Evolutionary conservation across 2,888 invertebrate genomes (phyloP), one percentile per base, ranked within the genome.

Genomic region (Actias luna): DNA sequence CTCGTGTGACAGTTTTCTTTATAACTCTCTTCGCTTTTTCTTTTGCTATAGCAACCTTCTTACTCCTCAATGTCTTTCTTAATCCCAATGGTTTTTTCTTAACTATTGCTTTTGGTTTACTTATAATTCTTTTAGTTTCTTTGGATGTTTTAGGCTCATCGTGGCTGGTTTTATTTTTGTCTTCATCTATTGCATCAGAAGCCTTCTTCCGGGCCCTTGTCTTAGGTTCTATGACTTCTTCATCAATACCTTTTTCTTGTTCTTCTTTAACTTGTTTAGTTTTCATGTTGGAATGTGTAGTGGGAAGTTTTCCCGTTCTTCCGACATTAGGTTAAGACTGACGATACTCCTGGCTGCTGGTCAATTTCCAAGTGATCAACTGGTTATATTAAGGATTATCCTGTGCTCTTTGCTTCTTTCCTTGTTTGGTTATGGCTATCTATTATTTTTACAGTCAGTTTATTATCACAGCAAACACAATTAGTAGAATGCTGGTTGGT

Each of bases 221-320:
- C 75, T 93, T 93, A 46, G 92, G 92, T 79, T 92, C 93, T 69
- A 86, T 77, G 52, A 87, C 76, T 62, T 91, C 92, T 63, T 92
- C 92, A 85, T 92, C 92, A 5, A 84, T 80, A 75, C 84, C 84
- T 82, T 89, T 90, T 66, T 92, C 92, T 65, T 81, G 78, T 70
- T 92, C 92, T 66, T 92, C 92, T 78, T 92, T 92, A 64, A 74
- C 71, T 78, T 92, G 92, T 80, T 92, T 93, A 73, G 93, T 92
- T 88, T 92, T 92, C 92, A 92, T 92, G 86, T 84, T 92, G 92
- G 90, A 91, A 91, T 92, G 88, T 90, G 78, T 83, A 84, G 85
- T 85, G 86, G 88, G 84, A 86, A 82, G 76, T 77, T 76, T 74
- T 79, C 86, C 88, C 85, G 89, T 90, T 84, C 79, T 81, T 84